These are phyloP conservation scores for Cyclargus thomasi DNA, from an alignment of 1,140 invertebrate genomes.

Conservation along the genomic window DNA sequence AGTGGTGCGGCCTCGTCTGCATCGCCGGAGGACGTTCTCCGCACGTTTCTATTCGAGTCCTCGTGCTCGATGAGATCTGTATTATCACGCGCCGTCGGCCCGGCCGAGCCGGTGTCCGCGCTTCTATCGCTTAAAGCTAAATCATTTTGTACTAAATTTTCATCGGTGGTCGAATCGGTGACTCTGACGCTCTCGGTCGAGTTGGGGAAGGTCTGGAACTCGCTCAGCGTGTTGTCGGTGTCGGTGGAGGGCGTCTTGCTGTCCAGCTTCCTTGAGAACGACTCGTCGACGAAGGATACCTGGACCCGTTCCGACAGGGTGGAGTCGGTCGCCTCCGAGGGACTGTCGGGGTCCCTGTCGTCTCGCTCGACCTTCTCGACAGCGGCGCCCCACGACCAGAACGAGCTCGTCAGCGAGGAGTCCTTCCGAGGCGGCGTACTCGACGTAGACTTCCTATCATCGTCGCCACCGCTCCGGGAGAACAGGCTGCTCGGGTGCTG, in stretches of 20 bases:
- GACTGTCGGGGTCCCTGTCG: slow-evolving; percentile 45
- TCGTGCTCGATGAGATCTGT: slow-evolving; percentile 62
- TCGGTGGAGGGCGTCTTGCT: slow-evolving; percentile 67
- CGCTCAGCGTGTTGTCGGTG: slow-evolving; percentile 63
- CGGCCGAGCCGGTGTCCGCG: slow-evolving; percentile 35
- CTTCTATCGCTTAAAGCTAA: slow-evolving; percentile 65
- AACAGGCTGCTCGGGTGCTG: slow-evolving; percentile 75
- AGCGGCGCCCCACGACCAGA: slow-evolving; percentile 67
- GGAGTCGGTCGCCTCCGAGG: slow-evolving; percentile 57
- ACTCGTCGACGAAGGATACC: slow-evolving; percentile 64
- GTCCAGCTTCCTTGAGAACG: slow-evolving; percentile 62
- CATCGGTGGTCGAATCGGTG: slow-evolving; percentile 66
- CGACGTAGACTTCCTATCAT: slow-evolving; percentile 55
- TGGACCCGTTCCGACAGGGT: slow-evolving; percentile 63
- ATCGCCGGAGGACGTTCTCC: slow-evolving; percentile 28
- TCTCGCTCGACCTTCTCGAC: slow-evolving; percentile 53
- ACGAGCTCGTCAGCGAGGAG: slow-evolving; percentile 59
- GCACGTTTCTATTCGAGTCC: slow-evolving; percentile 48
- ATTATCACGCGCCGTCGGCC: slow-evolving; percentile 45
- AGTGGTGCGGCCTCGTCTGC: slow-evolving; percentile 27
- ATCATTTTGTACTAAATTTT: slow-evolving; percentile 70
- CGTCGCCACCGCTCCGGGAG: slow-evolving; percentile 53
- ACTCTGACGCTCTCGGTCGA: slow-evolving; percentile 40
- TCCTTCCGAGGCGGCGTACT: slow-evolving; percentile 66
- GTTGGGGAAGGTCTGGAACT: slow-evolving; percentile 53